Evolutionary conservation across 2,113 vertebrate genomes (phyloP), one percentile per base, ranked within the genome.

Genomic region (Neogale vison): DNA sequence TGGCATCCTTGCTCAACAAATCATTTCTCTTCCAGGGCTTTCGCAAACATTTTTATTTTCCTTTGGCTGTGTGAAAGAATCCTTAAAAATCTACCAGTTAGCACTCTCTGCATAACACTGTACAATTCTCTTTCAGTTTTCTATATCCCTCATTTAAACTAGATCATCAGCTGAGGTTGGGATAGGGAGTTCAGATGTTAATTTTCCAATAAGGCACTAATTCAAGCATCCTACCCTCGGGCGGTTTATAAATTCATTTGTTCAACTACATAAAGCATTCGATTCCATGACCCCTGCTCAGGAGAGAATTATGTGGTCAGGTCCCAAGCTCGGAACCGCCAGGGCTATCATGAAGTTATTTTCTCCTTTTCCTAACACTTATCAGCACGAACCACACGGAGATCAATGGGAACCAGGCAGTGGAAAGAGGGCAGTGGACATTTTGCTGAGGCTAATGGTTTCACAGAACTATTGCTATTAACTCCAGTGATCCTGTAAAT

Each of bases 1-100:
- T 47, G 84, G 34, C 57, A 23, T 23, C 21, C 89, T 65, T 83
- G 24, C 85, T 86, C 18, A 74, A 12, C 26, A 71, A 76, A 77
- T 74, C 29, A 79, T 84, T 95, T 95, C 10, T 93, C 52, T 93
- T 91, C 17, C n/a, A 91, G 61, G 42, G 42, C 82, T 79, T 96
- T 83, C 36, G 80, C 36, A 77, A 72, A 15, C 47, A 88, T 84
- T 72, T 79, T 76, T 67, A 57, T 88, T 91, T 72, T 61, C 20
- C 15, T 85, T 85, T 85, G 57, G 24, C 14, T 88, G 14, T 72
- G 50, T 81, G 61, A 90, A 96, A 84, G 45, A 52, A 39, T 61
- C 42, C 17, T 80, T 92, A 77, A 94, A 94, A 76, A 76, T 86
- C 71, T 21, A 15, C 29, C 14, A 50, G 50, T n/a, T n/a, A 67